These are phyloP conservation scores for Euphonia xanthogaster DNA, from an alignment of 2,797 vertebrate species.

Conservation along the genomic window DNA sequence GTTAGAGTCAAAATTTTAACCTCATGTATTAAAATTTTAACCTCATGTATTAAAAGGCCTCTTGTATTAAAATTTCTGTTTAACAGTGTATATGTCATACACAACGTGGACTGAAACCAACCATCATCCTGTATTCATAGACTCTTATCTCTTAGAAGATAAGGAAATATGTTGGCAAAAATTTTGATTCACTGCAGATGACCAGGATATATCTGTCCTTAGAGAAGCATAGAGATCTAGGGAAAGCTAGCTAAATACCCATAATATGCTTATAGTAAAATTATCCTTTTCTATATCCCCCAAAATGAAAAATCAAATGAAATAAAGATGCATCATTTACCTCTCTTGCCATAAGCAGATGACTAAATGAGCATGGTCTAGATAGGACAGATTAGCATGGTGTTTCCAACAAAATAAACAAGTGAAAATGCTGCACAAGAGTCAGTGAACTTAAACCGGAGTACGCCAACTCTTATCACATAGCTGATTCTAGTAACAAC, in stretches of 20 bases:
- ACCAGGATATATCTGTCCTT: not conserved
- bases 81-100: not conserved
- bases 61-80: not conserved
- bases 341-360: not conserved
- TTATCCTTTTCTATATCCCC: rapidly evolving
- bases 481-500: not conserved
- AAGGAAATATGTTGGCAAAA: not conserved
- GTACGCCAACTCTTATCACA: not conserved
- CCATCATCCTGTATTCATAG: not conserved
- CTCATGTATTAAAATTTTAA: not conserved
- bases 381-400: not conserved
- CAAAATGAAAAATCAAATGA: not conserved
- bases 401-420: not conserved
- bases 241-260: not conserved
- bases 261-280: not conserved
- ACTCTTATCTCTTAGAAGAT: not conserved
- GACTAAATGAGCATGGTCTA: not conserved
- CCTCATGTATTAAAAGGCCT: not conserved
- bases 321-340: not conserved
- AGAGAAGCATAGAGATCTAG: not conserved
- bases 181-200: not conserved
- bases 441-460: not conserved
- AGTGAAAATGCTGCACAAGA: not conserved
- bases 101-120: not conserved
- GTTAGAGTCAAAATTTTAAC: not conserved